phyloP scores from a whole-genome alignment of 2,797 vertebrate genomes.

The Lithobates sylvaticus region DNA sequence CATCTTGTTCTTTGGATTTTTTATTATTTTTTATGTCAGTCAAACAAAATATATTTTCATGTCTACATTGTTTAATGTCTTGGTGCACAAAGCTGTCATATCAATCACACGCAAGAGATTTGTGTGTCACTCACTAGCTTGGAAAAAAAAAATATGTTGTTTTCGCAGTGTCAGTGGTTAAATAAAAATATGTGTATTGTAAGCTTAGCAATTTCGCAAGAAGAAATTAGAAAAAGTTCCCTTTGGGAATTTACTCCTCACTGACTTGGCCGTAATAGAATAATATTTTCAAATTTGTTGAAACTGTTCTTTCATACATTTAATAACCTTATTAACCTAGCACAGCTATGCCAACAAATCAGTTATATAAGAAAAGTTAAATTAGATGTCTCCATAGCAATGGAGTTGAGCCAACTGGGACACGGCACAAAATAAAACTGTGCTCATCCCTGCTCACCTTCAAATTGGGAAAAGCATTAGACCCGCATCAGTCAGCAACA shows the following conservation, averaged over 20 bases:
- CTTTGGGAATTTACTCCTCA: slow-evolving; percentile 16
- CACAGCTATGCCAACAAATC: slow-evolving; percentile 24
- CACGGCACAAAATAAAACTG: slow-evolving; percentile 35
- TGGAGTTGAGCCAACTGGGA: slow-evolving; percentile 31
- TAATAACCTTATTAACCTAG: slow-evolving; percentile 38
- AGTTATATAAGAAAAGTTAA: slow-evolving; percentile 27
- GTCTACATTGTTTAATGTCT: background rate
- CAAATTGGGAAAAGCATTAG: slow-evolving; percentile 39
- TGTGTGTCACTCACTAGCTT: background rate
- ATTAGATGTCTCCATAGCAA: slow-evolving; percentile 46
- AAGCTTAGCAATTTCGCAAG: slow-evolving; percentile 37
- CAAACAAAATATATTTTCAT: slow-evolving; percentile 5
- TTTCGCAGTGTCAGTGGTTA: background rate
- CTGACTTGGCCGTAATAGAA: slow-evolving; percentile 1
- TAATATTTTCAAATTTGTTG: slow-evolving; percentile 32
- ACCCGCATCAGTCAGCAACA: slow-evolving; percentile 41
- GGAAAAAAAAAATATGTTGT: background rate
- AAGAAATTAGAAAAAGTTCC: slow-evolving; percentile 29
- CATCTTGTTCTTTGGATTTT: background rate
- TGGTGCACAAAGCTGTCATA: slow-evolving; percentile 19
- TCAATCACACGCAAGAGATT: background rate
- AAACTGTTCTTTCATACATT: slow-evolving; percentile 1
- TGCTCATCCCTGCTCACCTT: slow-evolving; percentile 21
- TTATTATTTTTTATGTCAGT: background rate
- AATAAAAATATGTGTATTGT: background rate